phyloP scores from a whole-genome alignment of 2,113 vertebrate species.

The Turnix velox region DNA sequence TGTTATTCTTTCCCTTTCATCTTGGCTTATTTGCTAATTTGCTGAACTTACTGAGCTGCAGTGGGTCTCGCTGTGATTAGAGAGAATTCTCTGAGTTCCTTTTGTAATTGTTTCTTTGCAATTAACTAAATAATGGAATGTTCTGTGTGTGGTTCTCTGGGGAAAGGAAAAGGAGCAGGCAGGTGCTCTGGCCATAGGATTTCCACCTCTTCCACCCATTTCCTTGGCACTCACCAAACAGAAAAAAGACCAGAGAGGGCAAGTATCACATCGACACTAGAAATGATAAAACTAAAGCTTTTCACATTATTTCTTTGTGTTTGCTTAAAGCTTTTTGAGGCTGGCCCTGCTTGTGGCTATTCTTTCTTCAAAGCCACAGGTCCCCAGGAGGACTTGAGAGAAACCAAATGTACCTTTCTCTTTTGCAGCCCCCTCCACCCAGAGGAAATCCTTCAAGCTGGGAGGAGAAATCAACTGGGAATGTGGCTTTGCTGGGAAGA shows the following conservation, averaged over 20 bases:
- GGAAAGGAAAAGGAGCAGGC: slow-evolving; percentile 12
- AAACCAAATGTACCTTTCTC: not conserved
- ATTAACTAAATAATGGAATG: slow-evolving; percentile 62
- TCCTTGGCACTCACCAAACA: not conserved
- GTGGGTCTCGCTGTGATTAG: slow-evolving; percentile 42
- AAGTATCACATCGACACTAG: not conserved
- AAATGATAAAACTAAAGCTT: not conserved
- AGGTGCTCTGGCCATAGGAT: slow-evolving; percentile 55
- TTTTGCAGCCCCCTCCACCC: not conserved
- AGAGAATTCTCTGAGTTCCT: slow-evolving; percentile 46
- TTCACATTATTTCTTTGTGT: not conserved
- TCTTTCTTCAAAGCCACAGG: not conserved
- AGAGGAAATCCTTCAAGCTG: not conserved
- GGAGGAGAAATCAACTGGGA: not conserved
- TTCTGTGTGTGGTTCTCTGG: slow-evolving; percentile 19
- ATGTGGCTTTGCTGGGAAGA: not conserved
- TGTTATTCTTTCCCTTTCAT: slow-evolving; percentile 37
- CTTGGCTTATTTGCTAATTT: slow-evolving; percentile 53
- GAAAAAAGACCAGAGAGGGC: not conserved
- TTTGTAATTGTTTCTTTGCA: slow-evolving; percentile 62
- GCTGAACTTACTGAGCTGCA: slow-evolving; percentile 39
- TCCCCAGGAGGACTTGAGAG: not conserved
- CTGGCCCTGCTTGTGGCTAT: not conserved
- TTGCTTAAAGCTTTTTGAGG: not conserved
- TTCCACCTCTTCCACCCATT: slow-evolving; percentile 57